Percentiles rank a stretch among this genome's conserved stretches.
These are phyloP conservation scores for Pseudochirops cupreus DNA, from an alignment of 2,797 vertebrate species.

Conservation along the genomic window DNA sequence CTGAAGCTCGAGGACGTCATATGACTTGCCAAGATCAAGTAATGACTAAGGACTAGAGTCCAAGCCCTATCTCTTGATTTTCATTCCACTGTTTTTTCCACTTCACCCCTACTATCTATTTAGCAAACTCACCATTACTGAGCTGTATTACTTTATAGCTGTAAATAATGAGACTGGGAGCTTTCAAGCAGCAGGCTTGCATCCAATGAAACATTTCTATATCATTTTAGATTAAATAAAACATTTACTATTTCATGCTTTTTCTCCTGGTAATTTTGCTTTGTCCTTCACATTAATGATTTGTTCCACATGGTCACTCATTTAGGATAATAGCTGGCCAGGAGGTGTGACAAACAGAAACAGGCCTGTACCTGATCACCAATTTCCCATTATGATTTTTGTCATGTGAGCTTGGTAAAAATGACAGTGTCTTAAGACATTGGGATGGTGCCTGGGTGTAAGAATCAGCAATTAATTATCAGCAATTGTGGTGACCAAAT, in stretches of 20 bases:
- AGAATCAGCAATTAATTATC: conserved; percentile 42
- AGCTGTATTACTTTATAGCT: conserved; percentile 27
- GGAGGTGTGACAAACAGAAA: conserved; percentile 50
- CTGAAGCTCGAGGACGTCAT: background rate
- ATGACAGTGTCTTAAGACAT: conserved; percentile 68
- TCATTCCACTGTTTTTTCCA: background rate
- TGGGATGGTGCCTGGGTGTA: conserved; percentile 36
- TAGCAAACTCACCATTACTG: conserved; percentile 51
- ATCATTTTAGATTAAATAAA: conserved; percentile 1
- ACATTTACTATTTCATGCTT: conserved; percentile 71
- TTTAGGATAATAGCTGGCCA: conserved; percentile 71
- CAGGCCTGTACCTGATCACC: conserved; percentile 64
- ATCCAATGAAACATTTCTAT: conserved; percentile 60
- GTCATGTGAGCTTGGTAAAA: conserved; percentile 58
- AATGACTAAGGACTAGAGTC: background rate
- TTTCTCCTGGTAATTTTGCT: conserved; percentile 69
- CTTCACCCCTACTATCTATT: background rate
- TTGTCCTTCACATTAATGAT: conserved; percentile 66
- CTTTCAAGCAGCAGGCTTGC: conserved; percentile 75
- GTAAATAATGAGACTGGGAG: conserved; percentile 71
- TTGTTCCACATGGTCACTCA: conserved; percentile 72
- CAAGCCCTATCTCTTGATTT: background rate
- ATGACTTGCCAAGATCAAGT: background rate
- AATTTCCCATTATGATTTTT: conserved; percentile 53
- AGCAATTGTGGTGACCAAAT: conserved; percentile 49